Conservation (phyloP, 2,797 vertebrate genomes). For the Limosa lapponica region DNA sequence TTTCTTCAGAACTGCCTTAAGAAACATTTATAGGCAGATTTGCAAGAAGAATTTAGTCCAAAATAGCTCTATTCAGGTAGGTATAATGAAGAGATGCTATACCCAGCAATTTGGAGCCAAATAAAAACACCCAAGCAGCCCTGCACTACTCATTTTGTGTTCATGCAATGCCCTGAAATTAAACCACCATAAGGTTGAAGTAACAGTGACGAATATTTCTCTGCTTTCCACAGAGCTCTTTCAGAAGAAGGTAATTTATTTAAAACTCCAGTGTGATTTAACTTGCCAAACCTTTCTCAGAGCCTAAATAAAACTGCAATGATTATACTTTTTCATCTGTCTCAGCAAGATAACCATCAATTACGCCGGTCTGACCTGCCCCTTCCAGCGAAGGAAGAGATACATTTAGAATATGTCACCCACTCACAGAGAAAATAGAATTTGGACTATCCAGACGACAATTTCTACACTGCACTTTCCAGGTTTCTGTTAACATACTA, state of each 20-base stretch:
- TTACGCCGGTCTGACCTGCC: conserved; percentile 19
- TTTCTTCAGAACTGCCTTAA: not conserved
- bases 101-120: not conserved
- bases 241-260: conserved; percentile 34
- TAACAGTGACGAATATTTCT: not conserved
- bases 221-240: not conserved
- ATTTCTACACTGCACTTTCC: not conserved
- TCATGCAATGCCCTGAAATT: not conserved
- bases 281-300: conserved; percentile 44
- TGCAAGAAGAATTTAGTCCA: not conserved
- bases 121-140: not conserved
- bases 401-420: conserved; percentile 29
- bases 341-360: conserved; percentile 22
- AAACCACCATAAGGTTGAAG: not conserved
- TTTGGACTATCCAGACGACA: not conserved
- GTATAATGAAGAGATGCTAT: not conserved
- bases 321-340: conserved; percentile 35
- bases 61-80: not conserved
- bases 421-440: conserved; percentile 4
- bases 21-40: not conserved
- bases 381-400: conserved; percentile 28
- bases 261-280: conserved; percentile 31
- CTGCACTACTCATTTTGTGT: not conserved
- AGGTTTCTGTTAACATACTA: not conserved
- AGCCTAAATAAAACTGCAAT: conserved; percentile 42